Conservation (phyloP, 2,113 vertebrate species). For the Poeciliopsis turrubarensis region DNA sequence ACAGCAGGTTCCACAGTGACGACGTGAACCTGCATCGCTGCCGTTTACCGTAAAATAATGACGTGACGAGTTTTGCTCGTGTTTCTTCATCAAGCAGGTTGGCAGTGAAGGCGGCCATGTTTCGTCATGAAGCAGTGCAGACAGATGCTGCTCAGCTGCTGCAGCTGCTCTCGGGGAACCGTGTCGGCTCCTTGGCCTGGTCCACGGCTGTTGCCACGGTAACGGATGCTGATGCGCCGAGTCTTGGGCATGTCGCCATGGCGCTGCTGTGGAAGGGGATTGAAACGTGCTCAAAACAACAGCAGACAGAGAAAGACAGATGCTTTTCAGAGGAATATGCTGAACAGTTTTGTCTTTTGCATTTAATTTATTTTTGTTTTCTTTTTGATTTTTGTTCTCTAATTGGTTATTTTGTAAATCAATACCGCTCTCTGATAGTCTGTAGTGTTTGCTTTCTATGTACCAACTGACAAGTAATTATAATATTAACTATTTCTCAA, state of each 20-base stretch:
- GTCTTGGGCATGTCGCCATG: conserved; percentile 36
- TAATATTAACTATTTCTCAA: background rate
- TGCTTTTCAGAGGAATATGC: too few relatives aligned
- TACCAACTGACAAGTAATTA: too few relatives aligned
- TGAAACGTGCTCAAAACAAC: conserved; percentile 29
- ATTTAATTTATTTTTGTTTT: too few relatives aligned
- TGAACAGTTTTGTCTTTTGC: too few relatives aligned
- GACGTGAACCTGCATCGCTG: background rate
- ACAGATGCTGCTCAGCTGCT: conserved; percentile 35
- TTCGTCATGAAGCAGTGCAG: conserved; percentile 19
- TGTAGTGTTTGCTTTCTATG: too few relatives aligned
- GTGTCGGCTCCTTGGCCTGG: conserved; percentile 53
- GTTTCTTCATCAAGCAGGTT: background rate
- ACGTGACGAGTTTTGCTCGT: too few relatives aligned
- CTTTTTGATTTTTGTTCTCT: too few relatives aligned
- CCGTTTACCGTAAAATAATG: too few relatives aligned
- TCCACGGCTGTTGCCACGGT: conserved; percentile 59
- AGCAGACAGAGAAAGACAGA: conserved; percentile 4
- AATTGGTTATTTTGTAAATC: too few relatives aligned
- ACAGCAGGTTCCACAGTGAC: background rate
- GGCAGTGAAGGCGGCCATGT: background rate
- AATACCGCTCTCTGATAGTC: too few relatives aligned
- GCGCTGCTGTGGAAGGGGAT: conserved; percentile 17
- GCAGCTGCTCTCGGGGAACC: conserved; percentile 53
- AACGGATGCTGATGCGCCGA: conserved; percentile 62